phyloP scores from a whole-genome alignment of 2,888 invertebrate genomes.

The Eristalis pertinax region DNA sequence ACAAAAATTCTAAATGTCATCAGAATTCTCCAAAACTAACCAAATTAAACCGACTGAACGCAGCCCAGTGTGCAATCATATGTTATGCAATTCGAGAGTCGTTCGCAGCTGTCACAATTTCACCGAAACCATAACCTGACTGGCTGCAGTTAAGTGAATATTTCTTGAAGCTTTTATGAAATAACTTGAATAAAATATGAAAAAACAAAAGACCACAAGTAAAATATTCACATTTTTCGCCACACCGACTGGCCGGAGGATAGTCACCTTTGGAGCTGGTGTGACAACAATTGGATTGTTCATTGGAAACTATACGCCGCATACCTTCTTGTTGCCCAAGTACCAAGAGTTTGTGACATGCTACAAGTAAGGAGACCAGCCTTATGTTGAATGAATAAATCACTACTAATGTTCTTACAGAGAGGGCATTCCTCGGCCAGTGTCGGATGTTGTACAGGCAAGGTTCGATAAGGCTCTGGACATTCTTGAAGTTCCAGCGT shows the following conservation, averaged over 20 bases:
- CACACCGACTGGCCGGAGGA: conserved; percentile 83
- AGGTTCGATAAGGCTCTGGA: conserved; percentile 84
- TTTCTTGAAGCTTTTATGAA: background rate
- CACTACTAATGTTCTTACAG: conserved; percentile 80
- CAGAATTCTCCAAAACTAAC: background rate
- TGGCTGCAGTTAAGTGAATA: background rate
- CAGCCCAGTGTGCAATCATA: background rate
- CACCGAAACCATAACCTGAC: conserved; percentile 24
- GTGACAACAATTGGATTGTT: conserved; percentile 81
- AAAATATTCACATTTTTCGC: conserved; percentile 72
- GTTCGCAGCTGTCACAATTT: conserved; percentile 44
- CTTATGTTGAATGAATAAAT: background rate
- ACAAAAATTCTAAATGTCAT: background rate
- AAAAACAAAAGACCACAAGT: conserved; percentile 14
- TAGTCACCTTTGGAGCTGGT: conserved; percentile 82
- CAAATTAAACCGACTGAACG: conserved; percentile 5
- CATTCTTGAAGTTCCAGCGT: conserved; percentile 83
- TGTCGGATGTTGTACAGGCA: conserved; percentile 82
- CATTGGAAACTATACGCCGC: conserved; percentile 83
- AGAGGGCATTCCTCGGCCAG: conserved; percentile 83
- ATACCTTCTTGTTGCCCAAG: conserved; percentile 84
- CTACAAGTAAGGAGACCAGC: conserved; percentile 83
- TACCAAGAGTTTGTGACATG: conserved; percentile 85
- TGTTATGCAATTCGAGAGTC: conserved; percentile 69
- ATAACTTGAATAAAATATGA: conserved; percentile 36